Evolutionary conservation across 2,888 invertebrate species (phyloP).

Genomic region (Trilocha varians): DNA sequence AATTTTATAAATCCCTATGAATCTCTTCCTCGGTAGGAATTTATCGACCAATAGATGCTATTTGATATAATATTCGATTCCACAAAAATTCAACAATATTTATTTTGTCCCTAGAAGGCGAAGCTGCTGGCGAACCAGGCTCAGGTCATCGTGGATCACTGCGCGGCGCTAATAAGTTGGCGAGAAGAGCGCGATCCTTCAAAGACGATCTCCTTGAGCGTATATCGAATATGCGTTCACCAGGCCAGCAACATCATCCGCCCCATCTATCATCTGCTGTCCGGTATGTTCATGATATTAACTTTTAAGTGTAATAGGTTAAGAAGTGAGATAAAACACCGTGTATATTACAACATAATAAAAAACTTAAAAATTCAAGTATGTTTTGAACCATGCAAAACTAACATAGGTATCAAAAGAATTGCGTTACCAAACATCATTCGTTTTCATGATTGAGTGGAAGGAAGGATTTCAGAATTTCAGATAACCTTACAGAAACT

Average conservation of each 20-base stretch:
- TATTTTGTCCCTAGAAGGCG: slow-evolving; percentile 39
- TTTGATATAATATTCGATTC: slow-evolving; percentile 2
- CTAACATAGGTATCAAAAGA: no score
- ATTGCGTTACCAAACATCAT: no score
- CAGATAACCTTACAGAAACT: no score
- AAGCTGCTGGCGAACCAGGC: slow-evolving; percentile 66
- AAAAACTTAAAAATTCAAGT: no score
- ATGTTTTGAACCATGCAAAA: no score
- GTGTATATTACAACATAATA: no score
- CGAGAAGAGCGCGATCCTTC: slow-evolving; percentile 90
- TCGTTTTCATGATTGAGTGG: no score
- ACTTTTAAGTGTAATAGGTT: neutral
- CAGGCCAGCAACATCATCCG: slow-evolving; percentile 73
- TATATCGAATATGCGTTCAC: slow-evolving; percentile 91
- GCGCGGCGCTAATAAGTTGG: slow-evolving; percentile 87
- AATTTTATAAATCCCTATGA: no score
- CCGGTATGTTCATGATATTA: slow-evolving; percentile 31
- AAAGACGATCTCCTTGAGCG: slow-evolving; percentile 94
- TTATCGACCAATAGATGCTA: no score
- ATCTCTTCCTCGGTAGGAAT: no score
- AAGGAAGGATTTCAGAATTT: no score
- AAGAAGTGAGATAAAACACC: no score
- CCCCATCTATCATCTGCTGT: slow-evolving; percentile 60
- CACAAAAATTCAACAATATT: neutral
- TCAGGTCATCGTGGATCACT: slow-evolving; percentile 83